Evolutionary conservation across 1,140 invertebrate genomes (phyloP), one percentile per base, ranked within the genome.

Genomic region (Heliconius hermathena): DNA sequence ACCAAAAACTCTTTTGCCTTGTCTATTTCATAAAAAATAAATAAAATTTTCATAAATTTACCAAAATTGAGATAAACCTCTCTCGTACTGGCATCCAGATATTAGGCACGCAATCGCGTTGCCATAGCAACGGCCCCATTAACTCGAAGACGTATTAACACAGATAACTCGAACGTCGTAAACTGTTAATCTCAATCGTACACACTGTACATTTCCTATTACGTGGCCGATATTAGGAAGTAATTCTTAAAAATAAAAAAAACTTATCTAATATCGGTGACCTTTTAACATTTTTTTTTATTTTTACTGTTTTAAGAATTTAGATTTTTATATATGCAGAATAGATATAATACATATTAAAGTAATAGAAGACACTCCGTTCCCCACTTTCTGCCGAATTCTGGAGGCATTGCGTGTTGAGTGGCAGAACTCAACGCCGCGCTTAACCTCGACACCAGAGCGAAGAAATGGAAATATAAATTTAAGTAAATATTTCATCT

Each of bases 61-160:
- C 54, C 22, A 66, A 66, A 6, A 16, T 16, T 13, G 13, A 16
- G 3, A 66, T 66, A 66, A n/a, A 66, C 5, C 13, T 13, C 60
- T 66, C 9, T 66, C 4, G 49, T 11, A 11, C n/a, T 22, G 22
- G 22, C n/a, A 60, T 26, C 22, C 20, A 20, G 33, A 71, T 38
- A 38, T 38, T n/a, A 72, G 33, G 36, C 57, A 71, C 66, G 52
- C 78, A 54, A n/a, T 66, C 73, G 26, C 71, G 79, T 80, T 73
- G 71, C 71, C 74, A 77, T 77, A 71, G 79, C 49, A 49, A 80
- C 79, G 71, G 71, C 74, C 79, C 74, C 79, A 76, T 80, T 80
- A 80, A 80, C 38, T 75, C 18, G 41, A 16, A 73, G 52, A 73
- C 79, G 76, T 71, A 79, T 80, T 80, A 80, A 80, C 79, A 80